Conservation (phyloP, 30 jellyfish, hydroid and myxozoan genomes). For the Catostylus mosaicus region DNA sequence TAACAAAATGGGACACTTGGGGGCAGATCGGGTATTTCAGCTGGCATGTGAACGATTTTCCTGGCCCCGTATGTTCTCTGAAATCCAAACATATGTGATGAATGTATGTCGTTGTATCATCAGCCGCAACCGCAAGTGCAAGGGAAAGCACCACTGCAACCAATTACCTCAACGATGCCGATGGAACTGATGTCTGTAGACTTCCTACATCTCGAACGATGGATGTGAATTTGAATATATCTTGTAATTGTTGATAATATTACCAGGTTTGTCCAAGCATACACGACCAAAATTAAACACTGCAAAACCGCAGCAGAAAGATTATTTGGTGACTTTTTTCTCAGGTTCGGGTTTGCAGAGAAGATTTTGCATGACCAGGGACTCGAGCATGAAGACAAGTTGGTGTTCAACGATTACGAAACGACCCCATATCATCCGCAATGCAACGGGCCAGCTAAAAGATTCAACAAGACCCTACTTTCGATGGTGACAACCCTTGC, state of each 20-base stretch:
- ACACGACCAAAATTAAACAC: conserved; percentile 29
- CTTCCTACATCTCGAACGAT: conserved; percentile 33
- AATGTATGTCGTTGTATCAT: conserved; percentile 9
- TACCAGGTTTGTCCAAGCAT: conserved; percentile 46
- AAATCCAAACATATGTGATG: not conserved
- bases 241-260: conserved; percentile 41
- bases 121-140: conserved; percentile 8
- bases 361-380: conserved; percentile 52
- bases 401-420: not conserved
- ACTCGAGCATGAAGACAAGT: conserved; percentile 23
- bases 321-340: conserved; percentile 3
- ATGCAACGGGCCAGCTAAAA: conserved; percentile 17
- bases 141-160: conserved; percentile 19
- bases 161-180: conserved; percentile 16
- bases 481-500: conserved; percentile 18
- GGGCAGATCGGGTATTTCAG: conserved; percentile 28
- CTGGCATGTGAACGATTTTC: conserved; percentile 32
- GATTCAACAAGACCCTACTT: conserved; percentile 29
- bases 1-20: conserved; percentile 45
- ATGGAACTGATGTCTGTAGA: conserved; percentile 33
- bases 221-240: conserved; percentile 53
- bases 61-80: conserved; percentile 45
- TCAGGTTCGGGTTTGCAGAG: conserved; percentile 37
- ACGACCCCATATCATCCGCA: conserved; percentile 54
- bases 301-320: conserved; percentile 33